These are phyloP conservation scores for Oligia strigilis DNA, from an alignment of 2,888 invertebrate genomes.

Conservation along the genomic window DNA sequence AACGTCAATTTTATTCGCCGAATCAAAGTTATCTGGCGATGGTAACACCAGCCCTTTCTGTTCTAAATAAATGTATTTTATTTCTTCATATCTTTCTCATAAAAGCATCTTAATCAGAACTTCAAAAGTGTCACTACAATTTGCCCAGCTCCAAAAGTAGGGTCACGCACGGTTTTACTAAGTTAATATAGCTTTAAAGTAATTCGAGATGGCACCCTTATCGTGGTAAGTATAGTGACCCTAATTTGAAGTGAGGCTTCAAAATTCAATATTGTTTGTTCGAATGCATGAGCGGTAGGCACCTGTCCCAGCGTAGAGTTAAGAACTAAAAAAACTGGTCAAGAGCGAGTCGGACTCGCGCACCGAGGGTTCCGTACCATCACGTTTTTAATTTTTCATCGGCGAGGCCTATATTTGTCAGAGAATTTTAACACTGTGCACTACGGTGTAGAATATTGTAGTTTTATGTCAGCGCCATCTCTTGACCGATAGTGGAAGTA, in stretches of 20 bases:
- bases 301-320: not conserved
- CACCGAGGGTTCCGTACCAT: too few relatives aligned
- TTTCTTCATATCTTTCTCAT: not conserved
- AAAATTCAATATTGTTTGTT: conserved; percentile 60
- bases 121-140: conserved; percentile 15
- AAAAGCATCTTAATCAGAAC: not conserved
- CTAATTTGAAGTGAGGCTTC: conserved; percentile 56
- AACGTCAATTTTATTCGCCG: too few relatives aligned
- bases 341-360: too few relatives aligned
- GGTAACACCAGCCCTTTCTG: too few relatives aligned
- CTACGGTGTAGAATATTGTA: too few relatives aligned
- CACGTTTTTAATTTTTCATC: too few relatives aligned
- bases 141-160: conserved; percentile 17
- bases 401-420: too few relatives aligned
- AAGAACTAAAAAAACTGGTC: not conserved
- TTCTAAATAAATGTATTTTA: too few relatives aligned
- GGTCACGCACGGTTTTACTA: conserved; percentile 5
- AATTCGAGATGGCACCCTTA: conserved; percentile 43
- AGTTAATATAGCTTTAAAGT: conserved; percentile 36
- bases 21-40: too few relatives aligned
- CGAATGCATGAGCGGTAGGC: conserved; percentile 1
- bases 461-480: too few relatives aligned
- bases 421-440: too few relatives aligned
- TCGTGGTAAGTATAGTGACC: conserved; percentile 10
- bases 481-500: too few relatives aligned